These are phyloP conservation scores for Gadus chalcogrammus DNA, from an alignment of 2,113 vertebrate species.

Conservation along the genomic window DNA sequence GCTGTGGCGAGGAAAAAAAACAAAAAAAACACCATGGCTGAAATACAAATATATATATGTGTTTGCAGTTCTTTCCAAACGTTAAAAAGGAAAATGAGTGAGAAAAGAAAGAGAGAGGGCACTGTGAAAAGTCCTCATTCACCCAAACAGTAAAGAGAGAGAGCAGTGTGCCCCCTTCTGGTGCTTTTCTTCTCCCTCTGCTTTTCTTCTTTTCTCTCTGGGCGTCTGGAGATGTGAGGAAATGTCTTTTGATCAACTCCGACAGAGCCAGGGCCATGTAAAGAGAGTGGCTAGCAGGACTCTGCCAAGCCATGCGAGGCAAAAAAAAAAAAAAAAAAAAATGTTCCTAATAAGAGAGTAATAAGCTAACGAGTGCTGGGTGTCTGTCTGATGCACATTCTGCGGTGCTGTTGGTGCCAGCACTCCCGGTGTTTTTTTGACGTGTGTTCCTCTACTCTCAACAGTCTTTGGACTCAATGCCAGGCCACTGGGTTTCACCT, in stretches of 20 bases:
- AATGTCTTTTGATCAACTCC: conserved; percentile 77
- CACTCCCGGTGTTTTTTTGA: conserved; percentile 54
- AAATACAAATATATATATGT: conserved; percentile 18
- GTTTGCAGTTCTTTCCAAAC: conserved; percentile 39
- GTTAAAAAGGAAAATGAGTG: conserved; percentile 52
- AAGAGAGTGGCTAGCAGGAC: conserved; percentile 66
- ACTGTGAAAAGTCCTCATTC: conserved; percentile 72
- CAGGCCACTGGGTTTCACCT: conserved; percentile 64
- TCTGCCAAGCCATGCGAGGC: conserved; percentile 68
- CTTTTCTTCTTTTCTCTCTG: conserved; percentile 61
- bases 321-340: conserved; percentile 75
- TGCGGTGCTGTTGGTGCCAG: conserved; percentile 62
- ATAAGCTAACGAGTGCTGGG: conserved; percentile 66
- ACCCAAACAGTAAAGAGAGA: conserved; percentile 70
- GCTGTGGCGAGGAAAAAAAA: conserved; percentile 59
- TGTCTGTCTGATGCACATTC: conserved; percentile 63
- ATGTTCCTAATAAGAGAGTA: conserved; percentile 74
- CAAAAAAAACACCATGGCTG: conserved; percentile 11
- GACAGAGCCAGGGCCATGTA: conserved; percentile 69
- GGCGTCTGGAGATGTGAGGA: conserved; percentile 73
- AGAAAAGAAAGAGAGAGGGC: conserved; percentile 56
- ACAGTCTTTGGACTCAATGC: conserved; percentile 51
- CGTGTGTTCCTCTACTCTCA: conserved; percentile 48
- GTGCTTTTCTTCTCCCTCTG: conserved; percentile 71
- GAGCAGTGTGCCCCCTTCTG: conserved; percentile 81